Base-by-base conservation (phyloP, 2,888 invertebrate species). In the Chloroclystis v-ata region DNA sequence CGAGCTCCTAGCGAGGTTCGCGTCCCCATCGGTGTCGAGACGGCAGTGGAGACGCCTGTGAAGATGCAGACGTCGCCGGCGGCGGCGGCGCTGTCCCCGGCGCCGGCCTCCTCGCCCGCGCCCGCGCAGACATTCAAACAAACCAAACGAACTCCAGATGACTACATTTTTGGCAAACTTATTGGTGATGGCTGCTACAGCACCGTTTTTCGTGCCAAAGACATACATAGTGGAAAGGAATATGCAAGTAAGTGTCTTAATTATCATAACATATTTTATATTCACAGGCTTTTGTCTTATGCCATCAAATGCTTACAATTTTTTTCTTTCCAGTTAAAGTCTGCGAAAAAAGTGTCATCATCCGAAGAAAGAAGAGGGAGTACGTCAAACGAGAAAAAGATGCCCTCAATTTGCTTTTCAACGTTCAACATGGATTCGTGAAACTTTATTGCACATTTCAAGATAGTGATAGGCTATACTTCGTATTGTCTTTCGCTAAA, bases 161-260 rank as follows among this genome's bases (percentile, higher is more conserved):
- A 99, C 85, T 99, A 95, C 78, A 94, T 95, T 68, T 99, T 99
- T 87, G 96, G 97, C 48, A 96, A 96, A 89, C 91, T 95, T 54
- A 94, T 99, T 65, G 99, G 99, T 56, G 98, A 99, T 82, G 99
- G 99, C 57, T 97, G 98, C 76, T 99, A 96, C 81, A 98, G 98
- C 67, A 96, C 95, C 51, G 99, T 98, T 42, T 98, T 96, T 80
- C 90, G 97, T 60, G 97, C 97, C 41, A 96, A 95, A 79, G 97
- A 98, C 81, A 93, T 97, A 52, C 94, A 95, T 75, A 94, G 93
- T 45, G 92, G 91, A 67, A 94, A 93, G 71, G 97, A 98, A 89
- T 97, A 93, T 92, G 98, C 98, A 89, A 97, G 97, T 97, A 90
- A 92, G 95, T 92, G 55, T 54, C n/a, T n/a, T n/a, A n/a, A n/a